phyloP scores from a whole-genome alignment of 2,113 vertebrate species.

The Ancistrus triradiatus region DNA sequence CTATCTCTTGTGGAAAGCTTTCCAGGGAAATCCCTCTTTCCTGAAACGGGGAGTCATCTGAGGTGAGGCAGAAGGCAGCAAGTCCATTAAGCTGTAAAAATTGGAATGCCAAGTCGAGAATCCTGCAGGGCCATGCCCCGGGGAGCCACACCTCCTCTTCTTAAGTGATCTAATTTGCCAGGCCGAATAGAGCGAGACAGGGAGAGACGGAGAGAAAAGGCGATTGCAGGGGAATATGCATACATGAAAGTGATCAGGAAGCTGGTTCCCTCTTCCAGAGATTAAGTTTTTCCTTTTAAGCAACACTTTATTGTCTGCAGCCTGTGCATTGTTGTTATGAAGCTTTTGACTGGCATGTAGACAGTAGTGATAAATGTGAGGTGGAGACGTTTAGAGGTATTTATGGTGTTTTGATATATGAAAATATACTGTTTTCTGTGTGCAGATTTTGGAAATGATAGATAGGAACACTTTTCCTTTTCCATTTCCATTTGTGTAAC shows the following conservation, averaged over 20 bases:
- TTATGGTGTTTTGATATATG: too few species aligned
- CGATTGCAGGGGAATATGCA: slow-evolving; percentile 8
- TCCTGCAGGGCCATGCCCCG: slow-evolving; percentile 31
- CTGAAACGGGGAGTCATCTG: slow-evolving; percentile 40
- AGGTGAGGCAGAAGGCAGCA: slow-evolving; percentile 33
- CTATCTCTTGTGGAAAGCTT: slow-evolving; percentile 25
- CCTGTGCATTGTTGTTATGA: slow-evolving; percentile 7
- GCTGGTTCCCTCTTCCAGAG: slow-evolving; percentile 31
- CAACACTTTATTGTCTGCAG: slow-evolving; percentile 10
- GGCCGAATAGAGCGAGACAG: slow-evolving; percentile 21
- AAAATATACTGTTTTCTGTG: too few species aligned
- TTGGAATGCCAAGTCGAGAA: slow-evolving; percentile 35
- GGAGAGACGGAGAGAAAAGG: slow-evolving; percentile 1
- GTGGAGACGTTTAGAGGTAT: neutral
- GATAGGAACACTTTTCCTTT: too few species aligned
- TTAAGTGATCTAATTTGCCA: slow-evolving; percentile 40
- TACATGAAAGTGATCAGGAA: slow-evolving; percentile 41
- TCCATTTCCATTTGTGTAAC: too few species aligned
- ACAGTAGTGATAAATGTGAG: neutral
- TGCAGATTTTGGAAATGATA: too few species aligned
- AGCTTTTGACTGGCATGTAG: neutral
- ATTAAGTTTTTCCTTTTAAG: slow-evolving; percentile 40
- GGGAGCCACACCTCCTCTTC: slow-evolving; percentile 39
- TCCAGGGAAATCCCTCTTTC: slow-evolving; percentile 45
- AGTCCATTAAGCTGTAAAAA: slow-evolving; percentile 48